These are phyloP conservation scores for Temnothorax curvispinosus DNA, from an alignment of 1,140 invertebrate genomes.

Conservation along the genomic window DNA sequence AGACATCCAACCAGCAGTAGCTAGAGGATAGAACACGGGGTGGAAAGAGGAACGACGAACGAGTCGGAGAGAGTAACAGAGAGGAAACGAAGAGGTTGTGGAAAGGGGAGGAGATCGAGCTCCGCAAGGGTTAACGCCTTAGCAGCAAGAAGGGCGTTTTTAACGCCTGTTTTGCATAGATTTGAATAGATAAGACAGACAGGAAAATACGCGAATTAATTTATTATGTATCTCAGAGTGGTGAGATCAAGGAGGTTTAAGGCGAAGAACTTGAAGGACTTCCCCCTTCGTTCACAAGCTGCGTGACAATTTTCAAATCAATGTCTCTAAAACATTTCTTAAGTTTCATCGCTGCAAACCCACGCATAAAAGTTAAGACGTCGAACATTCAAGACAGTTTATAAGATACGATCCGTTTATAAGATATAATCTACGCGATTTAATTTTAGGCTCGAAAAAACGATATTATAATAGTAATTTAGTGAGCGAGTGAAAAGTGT, in stretches of 20 bases:
- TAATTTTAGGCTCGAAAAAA: background rate
- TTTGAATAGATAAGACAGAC: conserved; percentile 85
- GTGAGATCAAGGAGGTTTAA: conserved; percentile 69
- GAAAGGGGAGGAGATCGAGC: conserved; percentile 69
- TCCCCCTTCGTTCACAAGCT: conserved; percentile 79
- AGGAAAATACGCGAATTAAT: conserved; percentile 84
- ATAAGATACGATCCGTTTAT: background rate
- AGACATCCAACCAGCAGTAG: conserved; percentile 80
- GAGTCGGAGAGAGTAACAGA: conserved; percentile 28
- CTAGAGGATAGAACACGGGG: conserved; percentile 70
- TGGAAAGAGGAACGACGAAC: conserved; percentile 58
- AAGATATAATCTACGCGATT: background rate
- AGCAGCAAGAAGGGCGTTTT: conserved; percentile 81
- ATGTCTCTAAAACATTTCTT: conserved; percentile 79
- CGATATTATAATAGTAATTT: background rate
- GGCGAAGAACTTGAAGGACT: conserved; percentile 64
- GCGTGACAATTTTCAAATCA: conserved; percentile 69
- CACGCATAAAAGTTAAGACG: background rate
- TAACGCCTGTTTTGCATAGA: conserved; percentile 86
- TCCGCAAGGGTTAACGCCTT: conserved; percentile 84
- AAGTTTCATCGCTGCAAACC: conserved; percentile 72
- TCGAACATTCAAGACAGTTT: background rate
- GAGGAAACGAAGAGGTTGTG: conserved; percentile 64
- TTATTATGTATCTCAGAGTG: conserved; percentile 84
- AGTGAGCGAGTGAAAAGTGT: background rate